phyloP scores from a whole-genome alignment of 2,888 invertebrate species.

The Drosophila robusta region DNA sequence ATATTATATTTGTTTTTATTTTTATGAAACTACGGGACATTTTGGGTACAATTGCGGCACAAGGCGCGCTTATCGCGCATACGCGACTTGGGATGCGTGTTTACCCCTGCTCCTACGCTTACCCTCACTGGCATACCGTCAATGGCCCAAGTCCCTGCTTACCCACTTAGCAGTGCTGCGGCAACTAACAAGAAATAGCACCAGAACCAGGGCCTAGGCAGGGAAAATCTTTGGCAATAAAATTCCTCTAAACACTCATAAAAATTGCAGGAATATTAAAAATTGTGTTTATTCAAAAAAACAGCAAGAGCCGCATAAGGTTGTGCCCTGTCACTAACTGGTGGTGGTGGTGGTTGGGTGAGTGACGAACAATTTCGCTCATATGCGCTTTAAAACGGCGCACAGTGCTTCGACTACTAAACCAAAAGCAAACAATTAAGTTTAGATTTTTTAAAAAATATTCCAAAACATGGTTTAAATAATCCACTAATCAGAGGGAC shows the following conservation, averaged over 20 bases:
- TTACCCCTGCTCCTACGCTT: neutral
- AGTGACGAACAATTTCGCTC: slow-evolving; percentile 55
- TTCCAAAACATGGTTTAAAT: too few species aligned
- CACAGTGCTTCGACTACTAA: too few species aligned
- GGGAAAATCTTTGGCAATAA: slow-evolving; percentile 84
- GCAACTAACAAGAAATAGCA: slow-evolving; percentile 41
- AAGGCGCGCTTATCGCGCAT: slow-evolving; percentile 71
- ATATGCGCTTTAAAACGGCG: slow-evolving; percentile 66
- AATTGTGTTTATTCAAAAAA: slow-evolving; percentile 83
- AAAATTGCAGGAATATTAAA: slow-evolving; percentile 85
- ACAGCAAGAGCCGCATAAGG: slow-evolving; percentile 48
- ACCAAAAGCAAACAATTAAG: too few species aligned
- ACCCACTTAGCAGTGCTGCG: slow-evolving; percentile 28
- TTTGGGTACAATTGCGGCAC: slow-evolving; percentile 57
- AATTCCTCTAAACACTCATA: slow-evolving; percentile 85
- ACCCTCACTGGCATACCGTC: slow-evolving; percentile 3
- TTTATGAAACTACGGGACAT: slow-evolving; percentile 79
- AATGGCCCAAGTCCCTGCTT: slow-evolving; percentile 1
- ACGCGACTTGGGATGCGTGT: slow-evolving; percentile 40
- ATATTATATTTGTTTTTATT: slow-evolving; percentile 63
- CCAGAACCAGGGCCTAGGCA: slow-evolving; percentile 54
- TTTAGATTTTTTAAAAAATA: too few species aligned
- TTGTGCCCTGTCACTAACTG: slow-evolving; percentile 21
- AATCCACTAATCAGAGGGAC: too few species aligned
- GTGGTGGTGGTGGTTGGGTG: slow-evolving; percentile 7